Evolutionary conservation across 2,113 vertebrate genomes (phyloP).

Genomic region (Fulica atra): DNA sequence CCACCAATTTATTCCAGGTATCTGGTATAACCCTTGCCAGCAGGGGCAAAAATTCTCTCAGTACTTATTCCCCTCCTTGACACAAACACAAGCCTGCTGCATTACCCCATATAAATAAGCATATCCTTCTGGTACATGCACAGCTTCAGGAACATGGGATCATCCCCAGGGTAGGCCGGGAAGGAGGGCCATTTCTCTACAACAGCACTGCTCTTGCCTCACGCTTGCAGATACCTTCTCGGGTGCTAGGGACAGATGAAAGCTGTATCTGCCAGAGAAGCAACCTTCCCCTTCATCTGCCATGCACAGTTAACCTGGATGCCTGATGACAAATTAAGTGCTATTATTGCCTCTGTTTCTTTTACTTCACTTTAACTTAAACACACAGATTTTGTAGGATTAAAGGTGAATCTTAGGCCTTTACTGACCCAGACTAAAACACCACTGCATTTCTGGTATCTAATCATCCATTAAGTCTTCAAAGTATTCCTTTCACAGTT

Average conservation of each 20-base stretch:
- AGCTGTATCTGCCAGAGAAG: background rate
- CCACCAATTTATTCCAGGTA: background rate
- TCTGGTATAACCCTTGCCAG: background rate
- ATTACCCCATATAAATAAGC: background rate
- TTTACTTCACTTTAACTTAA: background rate
- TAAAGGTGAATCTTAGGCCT: background rate
- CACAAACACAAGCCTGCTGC: fast-evolving
- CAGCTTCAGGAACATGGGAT: background rate
- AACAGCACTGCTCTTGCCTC: background rate
- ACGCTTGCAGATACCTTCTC: background rate
- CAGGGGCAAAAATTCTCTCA: background rate
- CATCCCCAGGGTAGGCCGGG: background rate
- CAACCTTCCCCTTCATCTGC: background rate
- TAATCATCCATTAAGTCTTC: background rate
- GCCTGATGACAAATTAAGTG: background rate
- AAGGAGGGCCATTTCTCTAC: background rate
- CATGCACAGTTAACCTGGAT: background rate
- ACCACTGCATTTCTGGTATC: background rate
- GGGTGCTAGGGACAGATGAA: background rate
- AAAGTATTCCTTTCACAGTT: background rate
- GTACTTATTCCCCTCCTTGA: background rate
- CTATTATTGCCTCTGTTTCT: background rate
- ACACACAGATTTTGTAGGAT: background rate
- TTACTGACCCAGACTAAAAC: background rate
- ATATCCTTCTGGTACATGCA: background rate